Evolutionary conservation across 2,888 invertebrate genomes (phyloP), one percentile per base, ranked within the genome.

Genomic region (Cactoblastis cactorum): DNA sequence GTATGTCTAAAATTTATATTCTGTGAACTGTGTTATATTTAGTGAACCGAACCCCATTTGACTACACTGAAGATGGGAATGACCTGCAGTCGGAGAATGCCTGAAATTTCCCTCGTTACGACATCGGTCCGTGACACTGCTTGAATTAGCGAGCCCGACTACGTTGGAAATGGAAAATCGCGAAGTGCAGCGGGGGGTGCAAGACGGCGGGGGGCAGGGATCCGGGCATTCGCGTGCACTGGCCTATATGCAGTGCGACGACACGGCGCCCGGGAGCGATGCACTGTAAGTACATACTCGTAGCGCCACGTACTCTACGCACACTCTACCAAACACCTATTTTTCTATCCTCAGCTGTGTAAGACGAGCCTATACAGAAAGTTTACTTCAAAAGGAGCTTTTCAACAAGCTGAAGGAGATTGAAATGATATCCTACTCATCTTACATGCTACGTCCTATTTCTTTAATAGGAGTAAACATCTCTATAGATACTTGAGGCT

Each of bases 211-310:
- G 66, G 72, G 28, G 28, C 5, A 6, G 28, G 73, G 70, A 71
- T 57, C 60, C 79, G 86, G 85, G 77, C 83, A 84, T 84, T 86
- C 82, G 85, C 88, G 88, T 88, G 88, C 88, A 88, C 80, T 88
- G 88, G 84, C 88, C 88, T 88, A 89, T 88, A 89, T 89, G 88
- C 88, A 86, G 88, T 89, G 78, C 89, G 89, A 87, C 88, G 89
- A 89, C 88, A 77, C 87, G 81, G 74, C 82, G 84, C 79, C 80
- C 83, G 88, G 88, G 89, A 88, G 87, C 89, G 88, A 86, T 89
- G 88, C 88, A 88, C 89, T 88, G 79, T 69, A 72, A 83, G 79
- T 83, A 85, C 85, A 79, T 78, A 65, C 69, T 69, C 69, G 61
- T 73, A 83, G 80, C 72, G 75, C 74, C 71, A 75, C 80, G 82